Conservation (phyloP, 2,113 vertebrate species). For the Eurypyga helias region DNA sequence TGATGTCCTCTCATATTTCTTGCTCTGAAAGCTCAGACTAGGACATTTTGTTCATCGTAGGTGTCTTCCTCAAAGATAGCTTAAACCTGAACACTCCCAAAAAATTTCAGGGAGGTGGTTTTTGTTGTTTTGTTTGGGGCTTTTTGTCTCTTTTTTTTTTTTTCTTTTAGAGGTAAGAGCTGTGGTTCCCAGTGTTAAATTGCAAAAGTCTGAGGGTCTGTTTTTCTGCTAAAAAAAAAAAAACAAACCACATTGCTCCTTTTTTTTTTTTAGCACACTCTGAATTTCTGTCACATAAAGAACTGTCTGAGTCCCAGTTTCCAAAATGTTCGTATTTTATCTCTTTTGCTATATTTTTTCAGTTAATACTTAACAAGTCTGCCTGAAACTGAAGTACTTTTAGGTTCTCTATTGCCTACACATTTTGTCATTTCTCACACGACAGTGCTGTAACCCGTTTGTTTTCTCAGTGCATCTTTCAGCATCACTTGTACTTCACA, state of each 20-base stretch:
- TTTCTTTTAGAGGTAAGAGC: background rate
- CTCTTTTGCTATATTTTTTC: background rate
- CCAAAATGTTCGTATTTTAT: background rate
- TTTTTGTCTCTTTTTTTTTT: background rate
- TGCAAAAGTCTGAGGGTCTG: background rate
- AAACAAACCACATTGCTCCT: background rate
- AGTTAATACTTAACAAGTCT: slow-evolving; percentile 25
- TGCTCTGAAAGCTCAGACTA: background rate
- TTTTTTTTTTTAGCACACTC: background rate
- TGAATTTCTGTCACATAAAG: background rate
- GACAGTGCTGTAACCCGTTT: slow-evolving; percentile 44
- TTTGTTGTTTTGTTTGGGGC: background rate
- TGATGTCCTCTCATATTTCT: background rate
- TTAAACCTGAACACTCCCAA: background rate
- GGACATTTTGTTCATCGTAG: background rate
- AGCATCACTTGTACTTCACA: slow-evolving; percentile 60
- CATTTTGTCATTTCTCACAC: slow-evolving; percentile 38
- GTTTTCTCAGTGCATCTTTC: slow-evolving; percentile 60
- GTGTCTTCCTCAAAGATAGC: background rate
- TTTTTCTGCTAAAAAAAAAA: background rate
- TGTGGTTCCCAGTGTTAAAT: background rate
- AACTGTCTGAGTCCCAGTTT: background rate
- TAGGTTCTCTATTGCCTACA: slow-evolving; percentile 11
- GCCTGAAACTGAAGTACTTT: background rate
- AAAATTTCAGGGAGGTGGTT: background rate